phyloP scores from a whole-genome alignment of 2,797 vertebrate species.

The Stomatorhinus walkeri region DNA sequence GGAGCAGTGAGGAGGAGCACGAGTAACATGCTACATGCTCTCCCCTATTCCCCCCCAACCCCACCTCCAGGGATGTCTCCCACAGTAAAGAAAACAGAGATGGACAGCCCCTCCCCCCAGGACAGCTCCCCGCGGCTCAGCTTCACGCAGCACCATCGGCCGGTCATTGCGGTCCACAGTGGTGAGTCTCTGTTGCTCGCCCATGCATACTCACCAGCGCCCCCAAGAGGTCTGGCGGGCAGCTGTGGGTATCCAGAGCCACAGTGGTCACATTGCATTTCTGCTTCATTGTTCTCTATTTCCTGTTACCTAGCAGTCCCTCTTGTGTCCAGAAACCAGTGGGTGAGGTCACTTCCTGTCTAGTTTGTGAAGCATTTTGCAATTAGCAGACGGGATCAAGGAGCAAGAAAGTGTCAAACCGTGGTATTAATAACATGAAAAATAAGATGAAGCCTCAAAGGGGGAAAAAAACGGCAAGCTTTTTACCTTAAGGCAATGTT shows the following conservation, averaged over 20 bases:
- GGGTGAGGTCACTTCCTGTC: not conserved
- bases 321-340: not conserved
- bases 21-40: not conserved
- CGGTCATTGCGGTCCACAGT: constrained; percentile 72
- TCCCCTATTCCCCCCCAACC: not conserved
- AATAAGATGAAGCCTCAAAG: not conserved
- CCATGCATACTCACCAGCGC: not conserved
- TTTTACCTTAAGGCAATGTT: not conserved
- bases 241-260: not conserved
- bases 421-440: not conserved
- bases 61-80: constrained; percentile 62
- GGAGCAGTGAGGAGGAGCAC: not conserved
- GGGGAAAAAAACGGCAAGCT: not conserved
- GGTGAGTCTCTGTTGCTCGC: constrained; percentile 47
- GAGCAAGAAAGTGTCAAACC: not conserved
- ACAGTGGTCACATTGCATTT: not conserved
- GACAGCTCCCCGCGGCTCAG: constrained; percentile 68
- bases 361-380: not conserved
- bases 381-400: not conserved
- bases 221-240: not conserved
- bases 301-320: not conserved
- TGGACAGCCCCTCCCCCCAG: constrained; percentile 72
- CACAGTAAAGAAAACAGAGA: constrained; percentile 72
- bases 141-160: constrained; percentile 75
- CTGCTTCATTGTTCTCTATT: not conserved